A percentile compares a stretch with the other conserved stretches of the same genome.
Conservation (phyloP, 2,113 vertebrate genomes). For the Grallaria varia region DNA sequence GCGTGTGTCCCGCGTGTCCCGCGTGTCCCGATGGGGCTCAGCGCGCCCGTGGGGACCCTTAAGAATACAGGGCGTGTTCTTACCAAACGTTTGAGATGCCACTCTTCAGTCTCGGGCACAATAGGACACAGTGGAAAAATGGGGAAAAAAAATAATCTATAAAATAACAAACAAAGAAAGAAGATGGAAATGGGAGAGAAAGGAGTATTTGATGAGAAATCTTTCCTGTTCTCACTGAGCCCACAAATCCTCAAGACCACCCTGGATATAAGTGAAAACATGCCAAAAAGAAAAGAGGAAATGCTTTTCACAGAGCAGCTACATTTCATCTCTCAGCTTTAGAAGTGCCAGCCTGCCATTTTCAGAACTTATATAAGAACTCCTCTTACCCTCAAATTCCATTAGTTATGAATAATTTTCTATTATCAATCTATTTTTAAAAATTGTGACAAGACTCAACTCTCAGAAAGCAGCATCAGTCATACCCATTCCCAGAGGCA, state of each 20-base stretch:
- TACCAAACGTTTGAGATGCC: background rate
- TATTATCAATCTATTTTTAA: background rate
- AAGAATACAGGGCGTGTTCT: background rate
- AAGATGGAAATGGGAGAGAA: background rate
- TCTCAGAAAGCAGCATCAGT: background rate
- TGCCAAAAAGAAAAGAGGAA: constrained; percentile 31
- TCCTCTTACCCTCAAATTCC: background rate
- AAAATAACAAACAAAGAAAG: background rate
- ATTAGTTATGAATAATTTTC: background rate
- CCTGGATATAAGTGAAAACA: constrained; percentile 46
- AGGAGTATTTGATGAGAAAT: constrained; percentile 6
- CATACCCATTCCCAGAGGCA: background rate
- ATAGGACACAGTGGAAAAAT: background rate
- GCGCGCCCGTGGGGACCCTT: accelerated
- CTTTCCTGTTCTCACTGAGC: background rate
- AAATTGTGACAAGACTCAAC: background rate
- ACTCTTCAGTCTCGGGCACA: background rate
- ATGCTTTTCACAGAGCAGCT: constrained; percentile 26
- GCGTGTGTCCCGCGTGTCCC: accelerated
- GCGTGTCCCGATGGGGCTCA: background rate
- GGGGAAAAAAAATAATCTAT: accelerated
- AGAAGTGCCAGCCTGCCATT: constrained; percentile 38
- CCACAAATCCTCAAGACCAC: constrained; percentile 46
- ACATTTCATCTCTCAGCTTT: background rate
- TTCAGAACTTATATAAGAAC: background rate